Percentiles rank a stretch among this genome's conserved stretches.
phyloP scores from a whole-genome alignment of 35 echinoderm and acorn worm species.

The Holothuria glaberrima region DNA sequence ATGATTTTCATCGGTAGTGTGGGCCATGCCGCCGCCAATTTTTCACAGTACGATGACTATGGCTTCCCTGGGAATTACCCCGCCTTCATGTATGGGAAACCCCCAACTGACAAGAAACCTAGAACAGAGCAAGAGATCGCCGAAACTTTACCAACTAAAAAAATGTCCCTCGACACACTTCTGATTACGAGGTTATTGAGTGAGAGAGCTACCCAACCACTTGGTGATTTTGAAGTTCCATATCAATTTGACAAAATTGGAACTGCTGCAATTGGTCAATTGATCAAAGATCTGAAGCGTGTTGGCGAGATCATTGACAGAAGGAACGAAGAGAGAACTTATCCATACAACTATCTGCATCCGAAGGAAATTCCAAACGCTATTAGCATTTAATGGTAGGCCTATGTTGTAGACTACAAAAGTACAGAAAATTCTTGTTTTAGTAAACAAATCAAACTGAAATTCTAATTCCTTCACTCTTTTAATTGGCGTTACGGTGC shows the following conservation, averaged over 20 bases:
- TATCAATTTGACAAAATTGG: conserved; percentile 69
- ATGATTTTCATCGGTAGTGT: conserved; percentile 79
- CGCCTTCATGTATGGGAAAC: conserved; percentile 45
- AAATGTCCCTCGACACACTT: conserved; percentile 48
- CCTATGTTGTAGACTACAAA: too few relatives aligned
- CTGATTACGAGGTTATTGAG: conserved; percentile 63
- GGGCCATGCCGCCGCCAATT: conserved; percentile 78
- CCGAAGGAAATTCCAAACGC: conserved; percentile 66
- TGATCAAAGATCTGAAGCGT: conserved; percentile 49
- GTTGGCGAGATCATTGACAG: conserved; percentile 54
- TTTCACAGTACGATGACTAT: conserved; percentile 74
- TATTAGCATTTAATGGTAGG: conserved; percentile 35
- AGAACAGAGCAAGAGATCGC: conserved; percentile 50
- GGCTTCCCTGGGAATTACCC: conserved; percentile 80
- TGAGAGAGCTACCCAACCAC: conserved; percentile 57
- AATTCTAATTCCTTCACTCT: too few relatives aligned
- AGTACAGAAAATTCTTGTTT: too few relatives aligned
- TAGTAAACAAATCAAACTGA: too few relatives aligned
- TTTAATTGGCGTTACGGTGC: too few relatives aligned
- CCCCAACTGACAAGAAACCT: conserved; percentile 74
- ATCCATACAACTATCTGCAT: conserved; percentile 54
- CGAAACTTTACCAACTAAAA: conserved; percentile 55
- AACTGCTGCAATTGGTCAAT: conserved; percentile 39
- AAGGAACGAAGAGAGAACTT: conserved; percentile 50
- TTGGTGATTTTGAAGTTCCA: conserved; percentile 68